A percentile compares a stretch with the other conserved stretches of the same genome.
Conservation (phyloP, 2,797 vertebrate species). For the Schizopygopsis pylzovi region DNA sequence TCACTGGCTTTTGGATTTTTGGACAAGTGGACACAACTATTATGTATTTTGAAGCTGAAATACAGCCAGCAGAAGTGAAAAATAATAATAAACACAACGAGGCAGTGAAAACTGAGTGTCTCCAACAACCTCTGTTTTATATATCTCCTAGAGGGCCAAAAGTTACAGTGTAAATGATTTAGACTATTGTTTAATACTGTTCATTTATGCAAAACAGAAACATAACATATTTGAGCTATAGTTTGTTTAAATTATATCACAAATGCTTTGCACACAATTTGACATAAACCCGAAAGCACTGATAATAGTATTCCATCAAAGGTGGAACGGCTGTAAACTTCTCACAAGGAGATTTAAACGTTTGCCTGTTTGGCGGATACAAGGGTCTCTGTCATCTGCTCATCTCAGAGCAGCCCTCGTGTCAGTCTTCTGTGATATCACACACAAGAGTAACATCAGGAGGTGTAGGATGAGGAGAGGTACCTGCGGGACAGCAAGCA, state of each 20-base stretch:
- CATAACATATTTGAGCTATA: background rate
- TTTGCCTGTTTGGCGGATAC: slow-evolving; percentile 32
- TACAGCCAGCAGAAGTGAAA: background rate
- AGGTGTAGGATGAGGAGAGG: slow-evolving; percentile 44
- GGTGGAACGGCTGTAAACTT: background rate
- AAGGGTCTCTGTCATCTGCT: slow-evolving; percentile 41
- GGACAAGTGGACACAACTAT: background rate
- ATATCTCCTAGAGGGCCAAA: background rate
- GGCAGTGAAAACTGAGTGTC: background rate
- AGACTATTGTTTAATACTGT: background rate
- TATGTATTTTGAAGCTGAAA: background rate
- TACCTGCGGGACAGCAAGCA: background rate
- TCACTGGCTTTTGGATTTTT: background rate
- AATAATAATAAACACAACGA: no score
- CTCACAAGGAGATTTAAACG: background rate
- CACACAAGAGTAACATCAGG: slow-evolving; percentile 40
- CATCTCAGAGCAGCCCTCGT: slow-evolving; percentile 29
- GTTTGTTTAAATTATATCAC: background rate
- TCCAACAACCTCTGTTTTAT: background rate
- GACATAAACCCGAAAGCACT: background rate
- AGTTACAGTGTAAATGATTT: background rate
- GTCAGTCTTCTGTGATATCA: slow-evolving; percentile 36
- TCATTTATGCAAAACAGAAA: background rate
- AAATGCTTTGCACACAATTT: background rate
- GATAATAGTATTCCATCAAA: background rate